Evolutionary conservation across 2,888 invertebrate species (phyloP).

Genomic region (Ectobius pallidus): DNA sequence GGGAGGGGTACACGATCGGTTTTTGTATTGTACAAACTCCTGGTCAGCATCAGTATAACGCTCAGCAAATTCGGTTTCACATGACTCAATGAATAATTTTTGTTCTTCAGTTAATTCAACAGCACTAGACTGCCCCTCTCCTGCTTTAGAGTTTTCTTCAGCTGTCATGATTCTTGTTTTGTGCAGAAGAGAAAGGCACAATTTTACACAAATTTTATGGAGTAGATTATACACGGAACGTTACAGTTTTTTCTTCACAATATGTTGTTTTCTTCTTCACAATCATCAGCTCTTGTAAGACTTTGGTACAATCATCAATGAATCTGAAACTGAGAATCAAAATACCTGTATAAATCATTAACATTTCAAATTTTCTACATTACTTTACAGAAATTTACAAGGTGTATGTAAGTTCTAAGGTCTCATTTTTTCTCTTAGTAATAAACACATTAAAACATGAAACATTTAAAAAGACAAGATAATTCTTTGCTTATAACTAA

Average conservation of each 20-base stretch:
- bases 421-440: no score
- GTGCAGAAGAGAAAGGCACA: not conserved
- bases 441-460: no score
- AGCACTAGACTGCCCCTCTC: not conserved
- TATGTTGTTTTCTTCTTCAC: not conserved
- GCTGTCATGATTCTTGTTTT: slow-evolving; percentile 23
- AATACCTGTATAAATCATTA: slow-evolving; percentile 29
- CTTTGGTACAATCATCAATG: slow-evolving; percentile 62
- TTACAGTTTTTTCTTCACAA: not conserved
- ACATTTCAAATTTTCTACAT: not conserved
- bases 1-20: slow-evolving; percentile 54
- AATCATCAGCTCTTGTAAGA: slow-evolving; percentile 52
- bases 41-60: slow-evolving; percentile 54
- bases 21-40: slow-evolving; percentile 54
- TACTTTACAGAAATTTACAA: no score
- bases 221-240: no score
- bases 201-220: not conserved
- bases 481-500: no score
- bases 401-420: no score
- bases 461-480: no score
- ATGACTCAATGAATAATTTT: slow-evolving; percentile 54
- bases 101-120: slow-evolving; percentile 52
- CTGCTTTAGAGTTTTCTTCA: slow-evolving; percentile 18
- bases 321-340: slow-evolving; percentile 61
- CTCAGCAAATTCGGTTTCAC: slow-evolving; percentile 54